These are phyloP conservation scores for Zeuzera pyrina DNA, from an alignment of 2,888 invertebrate species.

Conservation along the genomic window DNA sequence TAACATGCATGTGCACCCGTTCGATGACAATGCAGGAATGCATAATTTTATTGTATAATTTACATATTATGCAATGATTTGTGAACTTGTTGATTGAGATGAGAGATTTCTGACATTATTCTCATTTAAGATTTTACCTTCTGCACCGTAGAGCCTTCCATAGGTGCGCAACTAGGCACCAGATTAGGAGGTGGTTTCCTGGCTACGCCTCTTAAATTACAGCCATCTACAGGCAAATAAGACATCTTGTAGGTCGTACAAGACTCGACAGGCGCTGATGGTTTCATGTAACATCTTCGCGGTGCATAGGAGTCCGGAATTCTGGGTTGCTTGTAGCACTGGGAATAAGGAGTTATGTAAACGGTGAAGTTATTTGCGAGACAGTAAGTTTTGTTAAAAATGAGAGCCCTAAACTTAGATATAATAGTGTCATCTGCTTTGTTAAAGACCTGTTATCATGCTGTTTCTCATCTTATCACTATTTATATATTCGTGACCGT, in stretches of 20 bases:
- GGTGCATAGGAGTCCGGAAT: constrained; percentile 74
- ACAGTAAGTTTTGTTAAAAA: no score
- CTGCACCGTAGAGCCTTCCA: constrained; percentile 58
- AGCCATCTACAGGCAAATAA: constrained; percentile 66
- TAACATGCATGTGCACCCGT: no score
- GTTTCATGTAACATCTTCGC: constrained; percentile 68
- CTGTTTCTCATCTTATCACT: no score
- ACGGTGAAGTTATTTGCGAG: background rate
- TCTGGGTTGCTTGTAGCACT: constrained; percentile 72
- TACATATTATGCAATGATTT: no score
- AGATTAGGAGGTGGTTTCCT: constrained; percentile 43
- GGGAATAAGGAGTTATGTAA: constrained; percentile 6
- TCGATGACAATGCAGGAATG: no score
- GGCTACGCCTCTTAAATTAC: constrained; percentile 47
- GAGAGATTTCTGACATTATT: no score
- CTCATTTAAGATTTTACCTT: constrained; percentile 39
- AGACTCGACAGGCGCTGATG: constrained; percentile 70
- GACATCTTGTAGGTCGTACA: constrained; percentile 79
- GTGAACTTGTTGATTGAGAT: no score
- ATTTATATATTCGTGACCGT: no score
- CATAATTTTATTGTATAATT: no score
- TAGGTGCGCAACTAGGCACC: constrained; percentile 55
- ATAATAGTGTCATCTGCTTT: no score
- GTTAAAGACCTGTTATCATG: no score
- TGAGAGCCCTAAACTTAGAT: no score